These are phyloP conservation scores for Luscinia luscinia DNA, from an alignment of 2,797 vertebrate species.

Conservation along the genomic window DNA sequence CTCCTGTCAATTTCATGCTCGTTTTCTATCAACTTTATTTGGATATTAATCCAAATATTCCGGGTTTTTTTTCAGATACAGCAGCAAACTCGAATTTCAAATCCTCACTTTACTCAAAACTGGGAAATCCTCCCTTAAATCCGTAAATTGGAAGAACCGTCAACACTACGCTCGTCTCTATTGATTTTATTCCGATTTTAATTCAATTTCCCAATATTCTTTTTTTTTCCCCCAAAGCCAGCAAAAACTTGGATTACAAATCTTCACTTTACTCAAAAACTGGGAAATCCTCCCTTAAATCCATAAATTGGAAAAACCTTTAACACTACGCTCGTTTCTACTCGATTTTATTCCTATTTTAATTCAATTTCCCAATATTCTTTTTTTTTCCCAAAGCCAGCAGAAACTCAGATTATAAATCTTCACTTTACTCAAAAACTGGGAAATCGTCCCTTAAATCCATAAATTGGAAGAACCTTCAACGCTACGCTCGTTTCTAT, in stretches of 20 bases:
- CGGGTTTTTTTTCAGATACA: background rate
- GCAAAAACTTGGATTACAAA: background rate
- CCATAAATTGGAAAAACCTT: accelerated
- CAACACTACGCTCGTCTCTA: accelerated
- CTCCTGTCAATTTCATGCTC: no score
- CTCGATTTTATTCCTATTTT: background rate
- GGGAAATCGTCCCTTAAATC: background rate
- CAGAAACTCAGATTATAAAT: background rate
- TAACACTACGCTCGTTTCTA: accelerated
- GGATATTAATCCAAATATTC: background rate
- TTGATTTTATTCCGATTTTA: background rate
- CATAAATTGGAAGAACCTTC: accelerated
- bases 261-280: accelerated
- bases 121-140: background rate
- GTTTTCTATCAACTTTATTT: background rate
- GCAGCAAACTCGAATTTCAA: background rate
- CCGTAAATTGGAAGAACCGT: background rate
- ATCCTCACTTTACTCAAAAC: no score
- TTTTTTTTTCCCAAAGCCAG: background rate
- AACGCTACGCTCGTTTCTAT: accelerated
- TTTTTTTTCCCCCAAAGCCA: background rate
- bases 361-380: background rate
- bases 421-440: accelerated
- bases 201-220: accelerated
- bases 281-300: background rate